phyloP scores from a whole-genome alignment of 2,888 invertebrate species.

The Erebia ligea region DNA sequence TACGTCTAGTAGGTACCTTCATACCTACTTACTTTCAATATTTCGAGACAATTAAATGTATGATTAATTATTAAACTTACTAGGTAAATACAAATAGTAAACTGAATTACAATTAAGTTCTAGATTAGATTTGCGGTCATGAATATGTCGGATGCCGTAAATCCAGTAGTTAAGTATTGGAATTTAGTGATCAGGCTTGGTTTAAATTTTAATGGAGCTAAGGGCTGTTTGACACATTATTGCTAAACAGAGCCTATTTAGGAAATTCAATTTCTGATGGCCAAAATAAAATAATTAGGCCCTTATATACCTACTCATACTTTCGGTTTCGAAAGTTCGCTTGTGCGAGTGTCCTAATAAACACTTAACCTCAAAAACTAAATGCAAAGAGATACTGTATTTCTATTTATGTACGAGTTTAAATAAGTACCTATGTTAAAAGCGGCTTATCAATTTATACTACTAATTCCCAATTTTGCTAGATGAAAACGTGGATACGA shows the following conservation, averaged over 20 bases:
- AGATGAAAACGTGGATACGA: conserved; percentile 68
- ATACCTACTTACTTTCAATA: background rate
- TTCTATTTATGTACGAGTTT: conserved; percentile 17
- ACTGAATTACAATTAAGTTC: no score
- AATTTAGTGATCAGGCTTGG: conserved; percentile 23
- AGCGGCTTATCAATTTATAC: conserved; percentile 18
- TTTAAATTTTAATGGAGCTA: background rate
- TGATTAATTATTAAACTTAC: background rate
- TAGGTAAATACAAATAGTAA: background rate
- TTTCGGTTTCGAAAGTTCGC: conserved; percentile 27
- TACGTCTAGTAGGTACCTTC: conserved; percentile 52
- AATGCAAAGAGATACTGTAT: conserved; percentile 24
- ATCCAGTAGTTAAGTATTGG: conserved; percentile 19
- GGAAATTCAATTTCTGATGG: background rate
- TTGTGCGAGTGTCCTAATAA: conserved; percentile 25
- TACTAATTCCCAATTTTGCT: conserved; percentile 41
- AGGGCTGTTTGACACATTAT: no score
- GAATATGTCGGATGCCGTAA: conserved; percentile 1
- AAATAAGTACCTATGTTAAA: conserved; percentile 3
- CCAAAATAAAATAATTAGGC: conserved; percentile 2
- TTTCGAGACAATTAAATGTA: conserved; percentile 19
- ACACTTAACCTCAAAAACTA: conserved; percentile 73
- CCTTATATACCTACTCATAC: background rate
- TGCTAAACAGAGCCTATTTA: background rate
- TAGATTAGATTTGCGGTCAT: background rate